phyloP scores from a whole-genome alignment of 2,888 invertebrate species.

The Beris morrisii region DNA sequence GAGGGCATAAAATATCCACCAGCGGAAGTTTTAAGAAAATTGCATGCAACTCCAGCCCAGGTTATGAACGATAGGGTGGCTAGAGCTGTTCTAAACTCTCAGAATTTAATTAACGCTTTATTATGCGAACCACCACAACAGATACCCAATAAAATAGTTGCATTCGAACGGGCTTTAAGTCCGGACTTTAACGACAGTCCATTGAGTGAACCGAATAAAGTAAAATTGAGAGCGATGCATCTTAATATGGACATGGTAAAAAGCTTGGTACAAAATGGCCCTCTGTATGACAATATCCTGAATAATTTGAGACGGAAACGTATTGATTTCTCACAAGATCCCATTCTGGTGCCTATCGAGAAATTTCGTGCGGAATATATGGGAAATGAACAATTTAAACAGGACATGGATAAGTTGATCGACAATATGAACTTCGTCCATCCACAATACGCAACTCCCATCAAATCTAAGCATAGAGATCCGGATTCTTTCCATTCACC shows the following conservation, averaged over 20 bases:
- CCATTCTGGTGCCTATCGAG: slow-evolving; percentile 62
- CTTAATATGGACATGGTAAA: slow-evolving; percentile 62
- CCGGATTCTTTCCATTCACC: slow-evolving; percentile 49
- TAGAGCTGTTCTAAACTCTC: slow-evolving; percentile 45
- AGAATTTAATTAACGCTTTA: slow-evolving; percentile 45
- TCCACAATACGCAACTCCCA: slow-evolving; percentile 40
- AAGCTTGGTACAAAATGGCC: slow-evolving; percentile 63
- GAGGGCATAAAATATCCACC: slow-evolving; percentile 33
- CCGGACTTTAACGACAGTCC: slow-evolving; percentile 44
- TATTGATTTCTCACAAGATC: slow-evolving; percentile 60
- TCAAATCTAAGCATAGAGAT: slow-evolving; percentile 37
- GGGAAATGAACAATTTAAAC: slow-evolving; percentile 60
- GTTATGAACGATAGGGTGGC: slow-evolving; percentile 44
- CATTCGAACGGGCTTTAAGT: slow-evolving; percentile 48
- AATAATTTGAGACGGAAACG: slow-evolving; percentile 60
- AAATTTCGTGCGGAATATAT: slow-evolving; percentile 63
- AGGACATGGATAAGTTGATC: slow-evolving; percentile 60
- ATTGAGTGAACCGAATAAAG: slow-evolving; percentile 41
- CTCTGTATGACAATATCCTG: slow-evolving; percentile 63
- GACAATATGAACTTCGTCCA: slow-evolving; percentile 35
- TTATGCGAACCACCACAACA: slow-evolving; percentile 39
- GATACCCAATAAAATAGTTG: slow-evolving; percentile 48
- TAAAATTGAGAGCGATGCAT: slow-evolving; percentile 60
- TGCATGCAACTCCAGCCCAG: slow-evolving; percentile 43
- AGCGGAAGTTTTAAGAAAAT: slow-evolving; percentile 40